These are phyloP conservation scores for Cebus imitator DNA, from an alignment of 2,113 vertebrate species.

Conservation along the genomic window DNA sequence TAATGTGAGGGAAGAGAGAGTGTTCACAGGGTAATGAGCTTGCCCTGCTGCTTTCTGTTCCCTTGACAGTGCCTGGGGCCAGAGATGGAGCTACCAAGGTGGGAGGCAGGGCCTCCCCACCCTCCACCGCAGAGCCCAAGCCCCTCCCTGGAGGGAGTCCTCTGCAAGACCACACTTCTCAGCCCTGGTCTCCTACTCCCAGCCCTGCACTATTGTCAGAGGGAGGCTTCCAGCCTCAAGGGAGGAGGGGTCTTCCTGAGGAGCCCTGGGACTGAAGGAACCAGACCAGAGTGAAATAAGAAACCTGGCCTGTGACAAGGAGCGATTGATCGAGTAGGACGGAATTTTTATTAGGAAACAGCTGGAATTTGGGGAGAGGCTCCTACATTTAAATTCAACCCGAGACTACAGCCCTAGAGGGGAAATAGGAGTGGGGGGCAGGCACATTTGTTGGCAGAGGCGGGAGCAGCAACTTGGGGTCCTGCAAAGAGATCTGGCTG, in stretches of 20 bases:
- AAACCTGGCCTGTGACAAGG: neutral
- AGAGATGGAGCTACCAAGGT: neutral
- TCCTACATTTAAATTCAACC: neutral
- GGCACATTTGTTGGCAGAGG: neutral
- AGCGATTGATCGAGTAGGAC: neutral
- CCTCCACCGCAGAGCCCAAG: neutral
- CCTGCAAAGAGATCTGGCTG: neutral
- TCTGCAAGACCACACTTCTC: neutral
- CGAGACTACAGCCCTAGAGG: neutral
- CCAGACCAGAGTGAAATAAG: neutral
- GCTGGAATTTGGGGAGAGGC: neutral
- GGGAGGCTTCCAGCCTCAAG: neutral
- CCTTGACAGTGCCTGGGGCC: neutral
- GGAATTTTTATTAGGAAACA: constrained; percentile 10
- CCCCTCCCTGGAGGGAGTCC: neutral
- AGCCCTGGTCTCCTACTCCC: neutral
- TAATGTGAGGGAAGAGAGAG: constrained; percentile 34
- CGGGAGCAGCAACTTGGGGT: neutral
- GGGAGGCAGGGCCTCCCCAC: neutral
- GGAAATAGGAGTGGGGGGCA: neutral
- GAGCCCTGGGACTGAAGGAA: neutral
- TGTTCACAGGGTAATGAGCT: neutral
- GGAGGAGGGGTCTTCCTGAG: neutral
- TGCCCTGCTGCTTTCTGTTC: neutral
- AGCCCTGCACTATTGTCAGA: neutral